Evolutionary conservation across 2,888 invertebrate species (phyloP).

Genomic region (Spatulosminthurus flaviceps): DNA sequence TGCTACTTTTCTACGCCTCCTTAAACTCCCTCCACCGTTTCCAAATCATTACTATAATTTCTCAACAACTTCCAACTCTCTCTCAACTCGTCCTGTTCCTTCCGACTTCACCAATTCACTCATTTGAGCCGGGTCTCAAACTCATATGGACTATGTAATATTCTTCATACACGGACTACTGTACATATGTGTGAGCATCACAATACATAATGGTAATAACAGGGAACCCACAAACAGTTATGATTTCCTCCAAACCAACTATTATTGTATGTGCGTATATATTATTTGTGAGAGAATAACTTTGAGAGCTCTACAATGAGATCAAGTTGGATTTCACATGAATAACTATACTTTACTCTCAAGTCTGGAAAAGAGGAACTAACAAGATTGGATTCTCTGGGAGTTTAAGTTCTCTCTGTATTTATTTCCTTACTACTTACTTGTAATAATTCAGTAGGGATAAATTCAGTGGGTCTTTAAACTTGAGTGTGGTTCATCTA

Average conservation of each 20-base stretch:
- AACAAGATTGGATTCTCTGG: neutral
- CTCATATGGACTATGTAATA: too few species aligned
- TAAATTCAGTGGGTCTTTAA: too few species aligned
- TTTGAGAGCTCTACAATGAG: neutral
- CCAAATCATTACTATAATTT: conserved; percentile 18
- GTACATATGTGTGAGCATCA: conserved; percentile 2
- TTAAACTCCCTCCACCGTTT: conserved; percentile 23
- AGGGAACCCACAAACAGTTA: conserved; percentile 10
- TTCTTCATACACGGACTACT: too few species aligned
- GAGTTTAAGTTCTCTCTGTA: neutral
- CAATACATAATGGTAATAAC: too few species aligned
- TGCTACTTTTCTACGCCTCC: conserved; percentile 13
- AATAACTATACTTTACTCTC: conserved; percentile 1
- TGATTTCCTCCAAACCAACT: neutral
- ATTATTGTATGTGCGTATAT: neutral
- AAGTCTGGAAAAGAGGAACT: neutral
- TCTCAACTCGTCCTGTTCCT: conserved; percentile 2
- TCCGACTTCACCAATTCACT: conserved; percentile 7
- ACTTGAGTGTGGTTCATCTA: too few species aligned
- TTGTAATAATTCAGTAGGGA: too few species aligned
- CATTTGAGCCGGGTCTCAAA: neutral
- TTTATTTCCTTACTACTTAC: too few species aligned
- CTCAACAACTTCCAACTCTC: neutral
- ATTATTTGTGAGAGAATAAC: neutral
- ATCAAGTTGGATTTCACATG: neutral